Evolutionary conservation across 2,113 vertebrate species (phyloP).

Genomic region (Mastomys natalensis): DNA sequence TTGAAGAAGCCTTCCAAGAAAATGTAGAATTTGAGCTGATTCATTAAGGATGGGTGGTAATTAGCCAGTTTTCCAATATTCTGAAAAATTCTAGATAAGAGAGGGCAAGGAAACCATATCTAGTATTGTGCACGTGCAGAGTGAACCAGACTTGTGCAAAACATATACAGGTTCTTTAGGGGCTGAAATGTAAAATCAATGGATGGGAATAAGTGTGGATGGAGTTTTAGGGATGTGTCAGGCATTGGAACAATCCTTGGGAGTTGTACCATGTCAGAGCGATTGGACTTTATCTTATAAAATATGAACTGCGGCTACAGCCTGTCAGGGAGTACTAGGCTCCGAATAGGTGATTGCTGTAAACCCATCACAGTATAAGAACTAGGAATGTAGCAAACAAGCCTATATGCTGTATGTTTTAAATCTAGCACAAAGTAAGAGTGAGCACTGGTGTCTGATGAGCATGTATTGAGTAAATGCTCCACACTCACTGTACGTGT

Average conservation of each 20-base stretch:
- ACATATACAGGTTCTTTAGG: not conserved
- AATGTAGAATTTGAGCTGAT: not conserved
- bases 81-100: not conserved
- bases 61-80: not conserved
- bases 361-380: not conserved
- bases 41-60: not conserved
- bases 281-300: conserved; percentile 6
- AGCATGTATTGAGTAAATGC: not conserved
- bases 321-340: not conserved
- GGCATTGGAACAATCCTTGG: not conserved
- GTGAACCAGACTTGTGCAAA: not conserved
- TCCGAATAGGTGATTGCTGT: conserved; percentile 40
- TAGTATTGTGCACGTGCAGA: not conserved
- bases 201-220: not conserved
- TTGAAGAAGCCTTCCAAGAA: not conserved
- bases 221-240: not conserved
- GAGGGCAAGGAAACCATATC: not conserved
- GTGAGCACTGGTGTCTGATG: not conserved
- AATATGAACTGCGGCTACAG: not conserved
- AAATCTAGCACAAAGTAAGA: not conserved
- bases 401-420: not conserved
- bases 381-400: not conserved
- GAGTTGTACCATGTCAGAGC: not conserved
- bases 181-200: conserved; percentile 25
- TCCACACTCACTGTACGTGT: not conserved